Conservation (phyloP, 1,140 invertebrate species). For the Argopecten irradians region DNA sequence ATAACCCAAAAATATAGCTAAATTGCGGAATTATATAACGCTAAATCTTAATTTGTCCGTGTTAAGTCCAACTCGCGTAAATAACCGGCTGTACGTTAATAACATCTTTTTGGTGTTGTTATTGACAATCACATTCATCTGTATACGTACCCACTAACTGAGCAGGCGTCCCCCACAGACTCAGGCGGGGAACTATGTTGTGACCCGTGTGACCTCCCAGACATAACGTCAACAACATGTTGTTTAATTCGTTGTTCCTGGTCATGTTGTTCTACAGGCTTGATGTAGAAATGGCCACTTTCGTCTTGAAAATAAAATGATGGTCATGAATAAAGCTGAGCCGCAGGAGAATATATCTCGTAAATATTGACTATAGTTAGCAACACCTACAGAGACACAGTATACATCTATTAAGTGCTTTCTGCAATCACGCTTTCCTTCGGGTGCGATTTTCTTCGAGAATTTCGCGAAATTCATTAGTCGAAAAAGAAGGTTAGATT, state of each 20-base stretch:
- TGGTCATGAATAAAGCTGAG: neutral
- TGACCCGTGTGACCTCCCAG: neutral
- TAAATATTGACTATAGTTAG: neutral
- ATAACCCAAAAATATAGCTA: no score
- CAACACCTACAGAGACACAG: neutral
- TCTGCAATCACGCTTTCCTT: neutral
- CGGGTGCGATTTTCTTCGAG: constrained; percentile 13
- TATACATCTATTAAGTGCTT: constrained; percentile 13
- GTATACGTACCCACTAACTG: neutral
- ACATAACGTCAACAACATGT: constrained; percentile 43
- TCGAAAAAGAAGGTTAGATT: neutral
- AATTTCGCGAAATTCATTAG: constrained; percentile 11
- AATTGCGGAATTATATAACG: no score
- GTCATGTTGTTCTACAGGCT: constrained; percentile 44
- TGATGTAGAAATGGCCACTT: constrained; percentile 54
- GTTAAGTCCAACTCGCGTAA: neutral
- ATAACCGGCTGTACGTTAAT: neutral
- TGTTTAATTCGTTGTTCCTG: constrained; percentile 39
- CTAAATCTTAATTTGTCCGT: neutral
- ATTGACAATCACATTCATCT: neutral
- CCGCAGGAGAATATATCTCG: neutral
- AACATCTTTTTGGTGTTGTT: neutral
- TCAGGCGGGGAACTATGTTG: neutral
- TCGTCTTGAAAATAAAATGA: constrained; percentile 42
- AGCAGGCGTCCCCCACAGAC: constrained; percentile 3